These are phyloP conservation scores for Sipha maydis DNA, from an alignment of 2,888 invertebrate genomes.

Conservation along the genomic window DNA sequence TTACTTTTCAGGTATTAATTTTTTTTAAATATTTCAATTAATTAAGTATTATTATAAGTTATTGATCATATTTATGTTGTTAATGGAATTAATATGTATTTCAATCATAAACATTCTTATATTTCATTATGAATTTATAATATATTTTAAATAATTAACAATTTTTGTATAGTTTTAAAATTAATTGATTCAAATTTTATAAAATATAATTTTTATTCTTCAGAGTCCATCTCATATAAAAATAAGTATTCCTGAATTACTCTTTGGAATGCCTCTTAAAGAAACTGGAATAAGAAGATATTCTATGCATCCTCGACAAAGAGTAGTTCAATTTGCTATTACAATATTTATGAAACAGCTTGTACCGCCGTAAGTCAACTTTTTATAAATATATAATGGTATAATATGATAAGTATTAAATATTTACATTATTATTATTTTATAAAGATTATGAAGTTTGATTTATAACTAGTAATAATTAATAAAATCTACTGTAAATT, in stretches of 20 bases:
- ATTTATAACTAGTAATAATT: no score
- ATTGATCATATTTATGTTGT: no score
- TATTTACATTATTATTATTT: no score
- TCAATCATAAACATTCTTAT: no score
- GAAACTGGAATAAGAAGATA: slow-evolving; percentile 91
- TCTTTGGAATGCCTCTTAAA: slow-evolving; percentile 90
- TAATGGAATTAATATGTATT: no score
- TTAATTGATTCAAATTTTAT: background rate
- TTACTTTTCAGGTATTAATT: slow-evolving; percentile 79
- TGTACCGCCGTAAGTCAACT: slow-evolving; percentile 75
- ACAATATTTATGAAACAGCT: slow-evolving; percentile 86
- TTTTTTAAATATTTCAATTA: background rate
- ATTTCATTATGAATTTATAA: no score
- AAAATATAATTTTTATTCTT: slow-evolving; percentile 64
- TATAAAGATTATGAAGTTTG: no score
- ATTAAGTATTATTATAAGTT: background rate
- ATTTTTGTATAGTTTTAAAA: background rate
- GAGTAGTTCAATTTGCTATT: slow-evolving; percentile 89
- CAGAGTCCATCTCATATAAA: slow-evolving; percentile 86
- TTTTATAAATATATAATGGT: slow-evolving; percentile 9
- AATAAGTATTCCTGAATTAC: slow-evolving; percentile 85
- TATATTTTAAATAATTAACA: no score
- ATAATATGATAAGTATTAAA: no score
- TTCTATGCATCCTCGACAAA: slow-evolving; percentile 83
- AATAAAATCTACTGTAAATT: no score